These are phyloP conservation scores for Ataeniobius toweri DNA, from an alignment of 2,797 vertebrate species.

Conservation along the genomic window DNA sequence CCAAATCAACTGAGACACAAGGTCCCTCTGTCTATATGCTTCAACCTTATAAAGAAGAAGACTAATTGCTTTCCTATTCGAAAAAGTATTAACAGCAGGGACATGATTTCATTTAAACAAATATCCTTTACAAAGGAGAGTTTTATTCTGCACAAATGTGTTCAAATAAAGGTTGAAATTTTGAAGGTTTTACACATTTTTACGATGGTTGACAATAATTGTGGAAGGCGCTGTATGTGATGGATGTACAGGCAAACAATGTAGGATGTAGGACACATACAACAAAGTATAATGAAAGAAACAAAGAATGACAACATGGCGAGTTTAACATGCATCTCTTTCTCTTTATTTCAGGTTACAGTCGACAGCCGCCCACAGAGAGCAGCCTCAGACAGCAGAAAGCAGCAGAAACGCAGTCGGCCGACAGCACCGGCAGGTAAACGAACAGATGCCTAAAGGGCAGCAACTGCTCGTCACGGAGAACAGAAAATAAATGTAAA, in stretches of 20 bases:
- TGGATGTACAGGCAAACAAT: not conserved
- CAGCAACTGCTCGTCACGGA: not conserved
- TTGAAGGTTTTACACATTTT: not conserved
- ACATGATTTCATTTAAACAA: too few species aligned
- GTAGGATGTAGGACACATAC: not conserved
- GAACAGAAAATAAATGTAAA: not conserved
- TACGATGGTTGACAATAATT: not conserved
- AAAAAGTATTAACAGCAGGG: too few species aligned
- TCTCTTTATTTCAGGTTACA: slow-evolving; percentile 50
- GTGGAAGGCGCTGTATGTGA: not conserved
- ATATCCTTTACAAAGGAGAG: too few species aligned
- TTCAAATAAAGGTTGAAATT: not conserved
- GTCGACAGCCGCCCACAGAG: slow-evolving; percentile 31
- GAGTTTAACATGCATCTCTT: not conserved
- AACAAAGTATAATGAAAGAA: not conserved
- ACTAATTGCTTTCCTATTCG: too few species aligned
- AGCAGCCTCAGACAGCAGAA: slow-evolving; percentile 52
- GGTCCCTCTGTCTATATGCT: too few species aligned
- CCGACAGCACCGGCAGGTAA: slow-evolving; percentile 62
- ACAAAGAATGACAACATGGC: not conserved
- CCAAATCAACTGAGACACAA: not conserved
- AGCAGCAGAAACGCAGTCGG: slow-evolving; percentile 42
- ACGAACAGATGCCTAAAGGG: slow-evolving; percentile 12
- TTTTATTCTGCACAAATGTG: not conserved
- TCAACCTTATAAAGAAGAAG: too few species aligned